Percentiles rank a stretch among this genome's conserved stretches.
Conservation (phyloP, 2,888 invertebrate species). For the Trilocha varians region DNA sequence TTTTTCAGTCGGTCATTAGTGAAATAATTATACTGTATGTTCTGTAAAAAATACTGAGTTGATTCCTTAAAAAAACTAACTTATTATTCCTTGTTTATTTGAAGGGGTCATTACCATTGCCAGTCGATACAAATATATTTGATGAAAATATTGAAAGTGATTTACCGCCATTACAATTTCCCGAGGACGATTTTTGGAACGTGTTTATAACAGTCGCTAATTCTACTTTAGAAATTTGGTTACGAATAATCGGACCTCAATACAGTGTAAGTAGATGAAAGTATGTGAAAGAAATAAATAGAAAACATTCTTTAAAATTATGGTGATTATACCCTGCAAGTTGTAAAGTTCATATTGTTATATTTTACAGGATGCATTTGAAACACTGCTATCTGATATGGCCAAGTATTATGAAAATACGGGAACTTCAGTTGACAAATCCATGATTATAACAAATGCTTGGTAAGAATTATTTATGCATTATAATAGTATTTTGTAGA, state of each 20-base stretch:
- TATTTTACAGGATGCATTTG: constrained; percentile 55
- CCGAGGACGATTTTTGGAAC: constrained; percentile 69
- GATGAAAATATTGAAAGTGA: constrained; percentile 53
- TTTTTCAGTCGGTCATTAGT: not conserved
- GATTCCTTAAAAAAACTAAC: not conserved
- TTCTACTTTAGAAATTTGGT: constrained; percentile 78
- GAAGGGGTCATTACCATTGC: constrained; percentile 9
- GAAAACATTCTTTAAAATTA: no score
- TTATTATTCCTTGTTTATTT: not conserved
- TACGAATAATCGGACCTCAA: constrained; percentile 75
- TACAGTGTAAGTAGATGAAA: constrained; percentile 75
- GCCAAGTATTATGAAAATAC: constrained; percentile 51
- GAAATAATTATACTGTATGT: not conserved
- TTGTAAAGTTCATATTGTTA: not conserved
- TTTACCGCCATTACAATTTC: constrained; percentile 56
- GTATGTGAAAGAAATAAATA: no score
- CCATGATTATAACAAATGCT: constrained; percentile 55
- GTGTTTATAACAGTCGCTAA: constrained; percentile 75
- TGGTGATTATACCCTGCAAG: no score
- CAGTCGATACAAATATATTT: constrained; percentile 20
- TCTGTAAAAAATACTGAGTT: no score
- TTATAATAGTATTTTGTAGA: no score
- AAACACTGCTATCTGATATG: constrained; percentile 66
- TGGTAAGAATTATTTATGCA: constrained; percentile 36
- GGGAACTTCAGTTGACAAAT: constrained; percentile 55